These are phyloP conservation scores for Zaprionus obscuricornis DNA, from an alignment of 2,888 invertebrate species.

Conservation along the genomic window DNA sequence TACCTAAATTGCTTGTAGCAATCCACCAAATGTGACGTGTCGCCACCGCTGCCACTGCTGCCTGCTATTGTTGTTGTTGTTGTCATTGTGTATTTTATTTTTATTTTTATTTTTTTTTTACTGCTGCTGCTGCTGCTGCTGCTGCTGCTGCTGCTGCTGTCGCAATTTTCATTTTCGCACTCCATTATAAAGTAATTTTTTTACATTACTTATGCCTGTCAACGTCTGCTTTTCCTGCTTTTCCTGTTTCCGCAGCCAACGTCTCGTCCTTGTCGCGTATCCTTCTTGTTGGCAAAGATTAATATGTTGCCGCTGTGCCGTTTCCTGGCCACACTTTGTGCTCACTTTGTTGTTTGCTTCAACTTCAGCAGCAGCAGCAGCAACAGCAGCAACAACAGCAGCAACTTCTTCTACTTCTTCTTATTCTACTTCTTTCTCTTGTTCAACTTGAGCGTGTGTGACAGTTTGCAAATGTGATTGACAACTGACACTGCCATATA, in stretches of 20 bases:
- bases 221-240: constrained; percentile 67
- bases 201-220: constrained; percentile 77
- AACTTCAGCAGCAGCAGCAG: constrained; percentile 21
- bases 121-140: neutral
- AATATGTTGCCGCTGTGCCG: constrained; percentile 67
- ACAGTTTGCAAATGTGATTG: constrained; percentile 80
- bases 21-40: constrained; percentile 64
- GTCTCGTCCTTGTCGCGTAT: constrained; percentile 36
- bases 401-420: too few relatives aligned
- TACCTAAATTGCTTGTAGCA: constrained; percentile 78
- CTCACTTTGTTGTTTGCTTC: constrained; percentile 44
- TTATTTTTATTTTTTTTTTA: too few relatives aligned
- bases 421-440: too few relatives aligned
- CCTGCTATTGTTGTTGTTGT: neutral
- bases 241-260: constrained; percentile 66
- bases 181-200: constrained; percentile 80
- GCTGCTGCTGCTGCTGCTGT: constrained; percentile 19
- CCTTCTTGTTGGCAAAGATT: constrained; percentile 74
- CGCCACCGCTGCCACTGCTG: constrained; percentile 19
- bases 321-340: constrained; percentile 55
- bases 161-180: constrained; percentile 77
- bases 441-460: constrained; percentile 57
- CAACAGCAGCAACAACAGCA: constrained; percentile 18
- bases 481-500: constrained; percentile 79
- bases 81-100: constrained; percentile 5